Evolutionary conservation across 2,797 vertebrate species (phyloP), one percentile per base, ranked within the genome.

Genomic region (Silurus aristotelis): DNA sequence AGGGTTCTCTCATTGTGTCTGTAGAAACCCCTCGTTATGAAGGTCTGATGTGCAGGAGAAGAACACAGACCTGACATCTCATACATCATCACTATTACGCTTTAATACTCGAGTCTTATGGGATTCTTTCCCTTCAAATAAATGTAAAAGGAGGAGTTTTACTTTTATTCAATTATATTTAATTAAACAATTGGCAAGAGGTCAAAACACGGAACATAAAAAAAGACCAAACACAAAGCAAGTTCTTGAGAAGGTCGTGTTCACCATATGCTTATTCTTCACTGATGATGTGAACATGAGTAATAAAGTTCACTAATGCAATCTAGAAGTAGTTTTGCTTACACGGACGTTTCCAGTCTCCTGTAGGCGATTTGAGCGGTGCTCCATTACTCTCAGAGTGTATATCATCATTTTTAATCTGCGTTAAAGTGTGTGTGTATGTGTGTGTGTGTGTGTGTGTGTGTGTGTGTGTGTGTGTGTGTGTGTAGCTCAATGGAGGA

Each of bases 401-500:
- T 19, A 48, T 80, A 25, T 17, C 38, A 64, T 79, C 13, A 80
- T 63, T 14, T 25, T 80, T 48, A 80, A 80, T 6, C 22, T n/a
- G 31, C n/a, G 48, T 52, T 48, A 48, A 48, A 48, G 43, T 48
- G 25, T 71, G 64, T 60, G 31, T 81, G 31, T 81, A 17, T 84
- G 38, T 81, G 17, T 84, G 43, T 38, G 27, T 48, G 12, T n/a
- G 70, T 73, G 71, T 52, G 71, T 52, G 70, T 48, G 43, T 71
- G 38, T 71, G 31, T 71, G 68, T 71, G 38, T 75, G 46, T 76
- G 27, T 78, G n/a, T 70, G 72, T 76, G 64, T 82, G 58, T 83
- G n/a, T 85, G 66, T 88, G 77, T 87, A 99, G 97, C 92, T 97
- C 98, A 96, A 99, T 99, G 98, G 98, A 99, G 94, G 95, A 95